Percentiles rank a stretch among this genome's conserved stretches.
phyloP scores from a whole-genome alignment of 2,888 invertebrate genomes.

The Carabus problematicus region DNA sequence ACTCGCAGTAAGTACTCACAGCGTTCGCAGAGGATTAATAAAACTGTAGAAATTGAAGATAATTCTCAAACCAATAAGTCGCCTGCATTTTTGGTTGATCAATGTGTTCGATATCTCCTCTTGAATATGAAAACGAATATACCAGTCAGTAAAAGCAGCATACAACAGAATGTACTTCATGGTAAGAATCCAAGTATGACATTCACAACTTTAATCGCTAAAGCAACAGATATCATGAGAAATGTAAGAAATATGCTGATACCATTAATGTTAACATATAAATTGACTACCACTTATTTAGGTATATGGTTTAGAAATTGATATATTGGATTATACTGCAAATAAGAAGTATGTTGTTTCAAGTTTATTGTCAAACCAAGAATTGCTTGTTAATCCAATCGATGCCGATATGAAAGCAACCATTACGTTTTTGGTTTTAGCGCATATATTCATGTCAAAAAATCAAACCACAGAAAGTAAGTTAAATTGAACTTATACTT shows the following conservation, averaged over 20 bases:
- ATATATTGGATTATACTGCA: neutral
- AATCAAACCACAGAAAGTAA: constrained; percentile 17
- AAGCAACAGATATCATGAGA: neutral
- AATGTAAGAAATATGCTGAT: constrained; percentile 7
- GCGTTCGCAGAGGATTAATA: no score
- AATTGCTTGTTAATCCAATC: neutral
- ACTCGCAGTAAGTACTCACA: neutral
- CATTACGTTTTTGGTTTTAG: constrained; percentile 22
- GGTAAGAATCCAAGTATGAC: neutral
- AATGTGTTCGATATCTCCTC: constrained; percentile 28
- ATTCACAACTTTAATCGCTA: constrained; percentile 5
- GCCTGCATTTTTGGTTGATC: constrained; percentile 11
- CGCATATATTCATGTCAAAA: constrained; percentile 35
- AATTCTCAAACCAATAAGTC: no score
- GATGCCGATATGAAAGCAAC: constrained; percentile 7
- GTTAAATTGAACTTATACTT: neutral
- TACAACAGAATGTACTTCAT: neutral
- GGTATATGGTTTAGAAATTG: constrained; percentile 27
- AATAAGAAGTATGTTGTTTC: constrained; percentile 26
- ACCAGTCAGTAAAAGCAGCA: constrained; percentile 3
- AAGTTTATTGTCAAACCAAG: neutral
- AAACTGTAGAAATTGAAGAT: neutral
- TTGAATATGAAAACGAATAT: constrained; percentile 17
- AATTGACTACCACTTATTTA: no score
- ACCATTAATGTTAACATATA: neutral